These are phyloP conservation scores for Cyprinodon brontotheroides DNA, from an alignment of 2,113 vertebrate species.

Conservation along the genomic window DNA sequence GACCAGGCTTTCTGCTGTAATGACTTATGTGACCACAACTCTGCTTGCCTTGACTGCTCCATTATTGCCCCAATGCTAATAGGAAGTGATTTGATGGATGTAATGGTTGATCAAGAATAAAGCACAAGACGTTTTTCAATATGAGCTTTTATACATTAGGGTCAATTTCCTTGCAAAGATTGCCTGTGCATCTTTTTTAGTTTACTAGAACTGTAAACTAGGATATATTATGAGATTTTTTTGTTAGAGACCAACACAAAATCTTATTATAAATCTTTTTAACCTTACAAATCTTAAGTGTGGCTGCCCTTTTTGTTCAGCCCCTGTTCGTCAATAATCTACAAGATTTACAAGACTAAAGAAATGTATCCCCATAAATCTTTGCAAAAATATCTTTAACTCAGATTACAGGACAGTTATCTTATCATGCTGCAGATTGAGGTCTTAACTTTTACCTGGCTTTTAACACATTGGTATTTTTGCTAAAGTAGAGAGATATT, in stretches of 20 bases:
- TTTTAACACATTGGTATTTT: no score
- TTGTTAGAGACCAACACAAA: neutral
- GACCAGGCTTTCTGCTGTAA: conserved; percentile 13
- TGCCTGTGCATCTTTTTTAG: neutral
- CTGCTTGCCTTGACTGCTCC: conserved; percentile 21
- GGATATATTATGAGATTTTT: neutral
- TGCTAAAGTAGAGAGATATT: no score
- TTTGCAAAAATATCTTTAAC: no score
- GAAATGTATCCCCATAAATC: no score
- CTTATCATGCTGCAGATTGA: no score
- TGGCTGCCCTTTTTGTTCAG: no score
- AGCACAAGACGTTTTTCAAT: neutral
- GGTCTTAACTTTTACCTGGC: no score
- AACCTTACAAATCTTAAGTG: neutral
- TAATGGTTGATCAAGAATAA: conserved; percentile 9
- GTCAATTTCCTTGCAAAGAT: neutral
- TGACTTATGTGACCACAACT: conserved; percentile 25
- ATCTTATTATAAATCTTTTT: neutral
- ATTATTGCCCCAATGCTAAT: conserved; percentile 37
- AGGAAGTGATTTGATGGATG: conserved; percentile 46
- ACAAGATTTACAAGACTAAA: no score
- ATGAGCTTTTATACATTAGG: neutral
- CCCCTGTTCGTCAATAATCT: no score
- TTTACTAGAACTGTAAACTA: neutral
- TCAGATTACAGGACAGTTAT: no score